These are phyloP conservation scores for Hassar affinis DNA, from an alignment of 2,113 vertebrate genomes.

Conservation along the genomic window DNA sequence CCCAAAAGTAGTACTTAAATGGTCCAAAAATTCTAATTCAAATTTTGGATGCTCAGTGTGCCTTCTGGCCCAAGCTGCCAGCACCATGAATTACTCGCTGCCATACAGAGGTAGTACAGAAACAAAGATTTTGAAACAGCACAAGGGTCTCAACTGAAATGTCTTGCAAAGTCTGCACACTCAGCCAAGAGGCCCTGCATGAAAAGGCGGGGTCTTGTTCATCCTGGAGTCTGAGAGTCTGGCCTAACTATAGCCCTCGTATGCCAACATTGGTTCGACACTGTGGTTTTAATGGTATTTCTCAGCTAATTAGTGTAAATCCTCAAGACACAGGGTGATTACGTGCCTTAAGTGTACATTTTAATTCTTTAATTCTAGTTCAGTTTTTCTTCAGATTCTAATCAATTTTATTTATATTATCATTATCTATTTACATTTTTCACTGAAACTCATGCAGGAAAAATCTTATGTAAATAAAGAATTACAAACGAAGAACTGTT, in stretches of 20 bases:
- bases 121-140: slow-evolving; percentile 19
- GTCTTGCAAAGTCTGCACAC: slow-evolving; percentile 25
- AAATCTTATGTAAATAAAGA: neutral
- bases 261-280: slow-evolving; percentile 12
- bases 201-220: slow-evolving; percentile 28
- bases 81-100: slow-evolving; percentile 53
- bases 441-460: neutral
- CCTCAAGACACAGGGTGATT: slow-evolving; percentile 10
- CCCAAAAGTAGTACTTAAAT: neutral
- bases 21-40: neutral
- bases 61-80: slow-evolving; percentile 55
- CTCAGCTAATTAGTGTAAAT: slow-evolving; percentile 26
- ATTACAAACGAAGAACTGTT: too few relatives aligned
- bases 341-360: neutral
- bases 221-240: slow-evolving; percentile 45
- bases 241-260: slow-evolving; percentile 12
- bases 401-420: neutral
- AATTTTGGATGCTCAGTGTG: slow-evolving; percentile 53
- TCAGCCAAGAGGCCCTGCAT: slow-evolving; percentile 33
- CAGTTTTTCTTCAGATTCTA: neutral
- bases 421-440: neutral
- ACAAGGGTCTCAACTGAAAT: slow-evolving; percentile 20
- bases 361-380: neutral
- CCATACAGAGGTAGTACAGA: slow-evolving; percentile 31
- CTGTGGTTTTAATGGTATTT: slow-evolving; percentile 25